Evolutionary conservation across 2,797 vertebrate genomes (phyloP).

Genomic region (Pempheris klunzingeri): DNA sequence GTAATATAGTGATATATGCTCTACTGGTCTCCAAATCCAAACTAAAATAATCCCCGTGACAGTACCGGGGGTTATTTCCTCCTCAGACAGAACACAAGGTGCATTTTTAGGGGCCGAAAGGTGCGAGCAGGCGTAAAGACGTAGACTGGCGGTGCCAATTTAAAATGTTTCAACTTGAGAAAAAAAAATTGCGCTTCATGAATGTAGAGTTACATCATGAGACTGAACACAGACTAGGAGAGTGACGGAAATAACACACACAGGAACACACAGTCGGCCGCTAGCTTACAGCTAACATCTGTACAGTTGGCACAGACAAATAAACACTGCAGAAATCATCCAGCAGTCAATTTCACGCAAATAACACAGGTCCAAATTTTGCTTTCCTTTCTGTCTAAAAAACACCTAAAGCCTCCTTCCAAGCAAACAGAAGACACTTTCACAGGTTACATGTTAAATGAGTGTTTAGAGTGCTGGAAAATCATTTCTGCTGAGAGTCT

Average conservation of each 20-base stretch:
- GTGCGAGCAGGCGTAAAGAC: background rate
- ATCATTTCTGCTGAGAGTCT: background rate
- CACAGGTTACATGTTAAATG: background rate
- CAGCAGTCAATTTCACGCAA: too few relatives aligned
- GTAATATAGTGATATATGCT: too few relatives aligned
- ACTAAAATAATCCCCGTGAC: background rate
- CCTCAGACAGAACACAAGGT: background rate
- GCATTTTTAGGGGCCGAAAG: too few relatives aligned
- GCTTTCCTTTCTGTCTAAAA: background rate
- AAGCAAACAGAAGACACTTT: background rate
- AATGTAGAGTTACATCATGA: constrained; percentile 14
- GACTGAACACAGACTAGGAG: background rate
- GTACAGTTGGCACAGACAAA: background rate
- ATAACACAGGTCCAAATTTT: background rate
- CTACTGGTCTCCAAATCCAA: background rate
- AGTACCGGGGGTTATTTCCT: background rate
- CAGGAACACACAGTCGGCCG: background rate
- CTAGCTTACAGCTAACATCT: background rate
- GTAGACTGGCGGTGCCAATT: too few relatives aligned
- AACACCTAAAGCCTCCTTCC: background rate
- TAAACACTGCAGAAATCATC: background rate
- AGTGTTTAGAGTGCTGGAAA: background rate
- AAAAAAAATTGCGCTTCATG: constrained; percentile 12
- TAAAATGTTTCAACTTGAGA: background rate
- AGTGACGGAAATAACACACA: background rate